Conservation (phyloP, 2,113 vertebrate genomes). For the Falco punctatus region DNA sequence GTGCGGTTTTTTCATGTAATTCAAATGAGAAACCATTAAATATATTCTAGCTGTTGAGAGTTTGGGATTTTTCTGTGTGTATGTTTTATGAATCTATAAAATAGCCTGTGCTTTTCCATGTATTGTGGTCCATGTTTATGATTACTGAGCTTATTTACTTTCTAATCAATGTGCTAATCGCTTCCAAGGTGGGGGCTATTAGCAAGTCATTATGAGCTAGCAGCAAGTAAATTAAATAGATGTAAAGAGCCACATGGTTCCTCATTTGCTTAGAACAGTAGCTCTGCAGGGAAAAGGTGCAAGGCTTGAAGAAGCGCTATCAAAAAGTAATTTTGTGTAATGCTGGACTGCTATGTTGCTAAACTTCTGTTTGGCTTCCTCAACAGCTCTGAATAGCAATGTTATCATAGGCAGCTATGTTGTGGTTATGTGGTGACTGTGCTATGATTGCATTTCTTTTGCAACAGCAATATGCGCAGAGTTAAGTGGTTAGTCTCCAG, state of each 20-base stretch:
- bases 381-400: accelerated
- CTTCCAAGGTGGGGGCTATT: not conserved
- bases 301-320: not conserved
- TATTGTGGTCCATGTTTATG: not conserved
- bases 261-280: not conserved
- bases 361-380: not conserved
- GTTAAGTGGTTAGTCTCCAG: not conserved
- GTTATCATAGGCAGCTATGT: not conserved
- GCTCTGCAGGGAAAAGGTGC: not conserved
- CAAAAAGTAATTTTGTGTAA: not conserved
- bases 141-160: slow-evolving; percentile 19
- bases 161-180: not conserved
- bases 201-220: not conserved
- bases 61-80: not conserved
- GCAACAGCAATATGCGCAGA: not conserved
- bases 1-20: not conserved
- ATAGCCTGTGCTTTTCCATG: not conserved
- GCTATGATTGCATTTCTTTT: not conserved
- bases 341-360: not conserved
- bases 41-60: not conserved
- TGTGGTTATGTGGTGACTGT: not conserved
- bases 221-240: not conserved
- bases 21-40: not conserved
- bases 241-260: not conserved
- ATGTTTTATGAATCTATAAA: not conserved